These are phyloP conservation scores for Heliconius melpomene DNA, from an alignment of 1,140 invertebrate species.

Conservation along the genomic window DNA sequence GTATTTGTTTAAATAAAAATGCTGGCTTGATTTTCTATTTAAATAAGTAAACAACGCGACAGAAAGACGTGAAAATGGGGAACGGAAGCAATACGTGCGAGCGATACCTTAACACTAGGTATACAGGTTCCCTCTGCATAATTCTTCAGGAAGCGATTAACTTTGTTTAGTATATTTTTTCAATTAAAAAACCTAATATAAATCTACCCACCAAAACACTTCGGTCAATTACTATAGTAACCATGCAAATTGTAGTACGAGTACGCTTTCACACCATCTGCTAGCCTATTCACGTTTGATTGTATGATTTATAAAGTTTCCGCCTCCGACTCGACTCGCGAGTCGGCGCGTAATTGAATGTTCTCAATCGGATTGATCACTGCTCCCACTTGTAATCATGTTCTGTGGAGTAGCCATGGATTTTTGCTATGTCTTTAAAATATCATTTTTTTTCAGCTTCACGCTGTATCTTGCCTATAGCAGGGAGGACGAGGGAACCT, in stretches of 20 bases:
- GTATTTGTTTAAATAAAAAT: too few species aligned
- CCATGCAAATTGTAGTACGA: background rate
- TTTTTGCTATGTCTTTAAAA: background rate
- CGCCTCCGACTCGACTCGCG: background rate
- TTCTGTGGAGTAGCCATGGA: conserved; percentile 5
- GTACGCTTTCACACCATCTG: conserved; percentile 17
- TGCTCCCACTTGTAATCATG: conserved; percentile 18
- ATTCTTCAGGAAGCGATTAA: too few species aligned
- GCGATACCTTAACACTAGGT: too few species aligned
- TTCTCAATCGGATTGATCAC: conserved; percentile 25
- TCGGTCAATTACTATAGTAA: too few species aligned
- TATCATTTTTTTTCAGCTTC: background rate
- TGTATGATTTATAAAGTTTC: conserved; percentile 24
- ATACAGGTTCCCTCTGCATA: too few species aligned
- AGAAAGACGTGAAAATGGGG: too few species aligned
- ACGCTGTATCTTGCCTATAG: background rate
- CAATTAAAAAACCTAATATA: background rate
- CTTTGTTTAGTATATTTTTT: background rate
- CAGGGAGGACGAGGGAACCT: background rate
- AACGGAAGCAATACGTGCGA: too few species aligned
- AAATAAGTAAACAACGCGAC: too few species aligned
- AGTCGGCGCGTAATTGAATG: conserved; percentile 17
- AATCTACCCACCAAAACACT: background rate
- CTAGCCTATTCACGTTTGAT: background rate
- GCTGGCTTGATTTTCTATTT: too few species aligned